Base-by-base conservation (phyloP, 30 jellyfish, hydroid and myxozoan species). In the Pseudorhiza aurosa region DNA sequence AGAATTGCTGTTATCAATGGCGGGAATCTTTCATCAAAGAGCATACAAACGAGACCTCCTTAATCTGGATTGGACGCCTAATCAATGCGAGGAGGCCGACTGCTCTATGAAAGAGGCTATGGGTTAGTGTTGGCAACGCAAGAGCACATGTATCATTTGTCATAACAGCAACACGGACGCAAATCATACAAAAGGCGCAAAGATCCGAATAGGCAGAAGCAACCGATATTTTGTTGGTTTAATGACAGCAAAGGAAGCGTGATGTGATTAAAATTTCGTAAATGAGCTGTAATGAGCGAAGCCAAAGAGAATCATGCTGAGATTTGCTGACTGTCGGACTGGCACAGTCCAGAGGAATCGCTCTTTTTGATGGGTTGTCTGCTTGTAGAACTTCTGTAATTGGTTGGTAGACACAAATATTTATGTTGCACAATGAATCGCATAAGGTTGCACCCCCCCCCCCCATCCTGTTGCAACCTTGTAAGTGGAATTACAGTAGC, bases 51-150 rank as follows among this genome's bases (percentile, higher is more conserved):
- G 47, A 68, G 19, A 15, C 68, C 8, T 25, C 82, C 28, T 42
- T 68, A 42, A 68, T 68, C 65, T 42, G 50, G 50, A 43, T 42
- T 68, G 65, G 68, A 42, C 68, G 82, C 82, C 30, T 68, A 68
- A 68, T 68, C 46, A 68, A 42, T 46, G 42, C 82, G 82, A 68
- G 68, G 82, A 68, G 22, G 68, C 82, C 82, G 82, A 24, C 68
- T 10, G 12, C 28, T 15, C 18, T 46, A 68, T 22, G 30, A 24
- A 68, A 18, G 68, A 36, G 82, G 67, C 82, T 68, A 68, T 43
- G 82, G 82, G 82, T 46, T 68, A 68, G 82, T 46, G 63, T 47
- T 68, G 67, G 82, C 28, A 68, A 68, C 82, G 46, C 18, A n/a
- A 30, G 26, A 39, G 82, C 67, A 42, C 82, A 28, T 68, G 82